Conservation (phyloP, 2,113 vertebrate species). For the Lota lota region DNA sequence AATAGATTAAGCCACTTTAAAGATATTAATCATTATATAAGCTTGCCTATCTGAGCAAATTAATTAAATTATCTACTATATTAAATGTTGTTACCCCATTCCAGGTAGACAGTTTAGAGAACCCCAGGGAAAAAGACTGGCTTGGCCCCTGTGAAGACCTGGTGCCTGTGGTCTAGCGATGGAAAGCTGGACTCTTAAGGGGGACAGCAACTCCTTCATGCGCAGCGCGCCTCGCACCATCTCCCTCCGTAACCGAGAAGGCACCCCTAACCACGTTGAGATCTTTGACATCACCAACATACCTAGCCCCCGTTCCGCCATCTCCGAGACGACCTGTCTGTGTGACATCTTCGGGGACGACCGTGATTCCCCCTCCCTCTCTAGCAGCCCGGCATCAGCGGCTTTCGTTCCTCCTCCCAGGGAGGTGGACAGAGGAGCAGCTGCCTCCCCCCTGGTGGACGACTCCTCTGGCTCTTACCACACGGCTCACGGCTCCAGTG, state of each 20-base stretch:
- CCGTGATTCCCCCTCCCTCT: slow-evolving; percentile 58
- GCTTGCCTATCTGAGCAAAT: slow-evolving; percentile 1
- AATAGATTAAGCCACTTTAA: not conserved
- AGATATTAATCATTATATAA: not conserved
- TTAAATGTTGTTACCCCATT: slow-evolving; percentile 48
- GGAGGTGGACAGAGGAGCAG: slow-evolving; percentile 45
- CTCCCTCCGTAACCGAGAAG: slow-evolving; percentile 67
- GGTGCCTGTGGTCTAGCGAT: slow-evolving; percentile 65
- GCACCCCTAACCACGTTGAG: slow-evolving; percentile 74
- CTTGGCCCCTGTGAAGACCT: slow-evolving; percentile 49
- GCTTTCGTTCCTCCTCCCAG: slow-evolving; percentile 47
- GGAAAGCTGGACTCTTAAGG: slow-evolving; percentile 77
- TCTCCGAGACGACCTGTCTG: slow-evolving; percentile 78
- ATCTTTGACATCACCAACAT: slow-evolving; percentile 75
- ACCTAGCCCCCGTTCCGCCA: slow-evolving; percentile 59
- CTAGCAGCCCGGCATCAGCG: slow-evolving; percentile 59
- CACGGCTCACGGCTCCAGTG: slow-evolving; percentile 81
- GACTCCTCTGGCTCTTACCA: slow-evolving; percentile 86
- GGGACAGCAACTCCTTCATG: slow-evolving; percentile 73
- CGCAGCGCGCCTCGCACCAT: slow-evolving; percentile 63
- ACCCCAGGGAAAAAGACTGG: slow-evolving; percentile 42
- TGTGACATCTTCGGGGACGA: slow-evolving; percentile 81
- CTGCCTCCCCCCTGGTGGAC: slow-evolving; percentile 51
- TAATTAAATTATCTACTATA: slow-evolving; percentile 21
- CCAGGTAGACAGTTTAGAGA: slow-evolving; percentile 49